Evolutionary conservation across 2,888 invertebrate genomes (phyloP), one percentile per base, ranked within the genome.

Genomic region (Drosophila subquinaria): DNA sequence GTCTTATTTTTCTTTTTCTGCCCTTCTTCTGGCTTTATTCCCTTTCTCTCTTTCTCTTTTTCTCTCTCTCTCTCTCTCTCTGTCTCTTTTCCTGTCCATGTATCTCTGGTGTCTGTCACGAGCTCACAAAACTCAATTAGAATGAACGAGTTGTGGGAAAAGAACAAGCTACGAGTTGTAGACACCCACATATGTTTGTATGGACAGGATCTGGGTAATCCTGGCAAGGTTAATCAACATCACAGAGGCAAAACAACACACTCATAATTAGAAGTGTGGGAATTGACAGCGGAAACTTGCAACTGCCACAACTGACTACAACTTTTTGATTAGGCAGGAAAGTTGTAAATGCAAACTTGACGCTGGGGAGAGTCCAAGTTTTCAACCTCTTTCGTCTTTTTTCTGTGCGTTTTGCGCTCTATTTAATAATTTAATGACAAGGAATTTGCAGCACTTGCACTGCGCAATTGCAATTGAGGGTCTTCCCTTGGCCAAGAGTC

Each of bases 371-470:
- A 36, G 20, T n/a, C 23, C 35, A 23, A 47, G 47, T 48, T 23
- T 42, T 59, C 65, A 48, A 61, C 27, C 23, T 38, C 11, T 35
- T 6, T 9, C 8, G 10, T 36, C 6, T 1, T 36, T 11, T 48
- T 10, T 17, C 10, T 30, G 5, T 48, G 36, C 33, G 17, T 40
- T 50, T 64, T 69, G 61, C 76, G 76, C 82, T 84, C 70, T 74
- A 86, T 82, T 85, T 86, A 85, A 82, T 82, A 83, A 79, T 82
- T 84, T 83, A 83, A 83, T 79, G 82, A 50, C 65, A 23, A 63
- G 65, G 55, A 76, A 69, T 73, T 79, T 70, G 61, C 15, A 9
- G 65, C 60, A 36, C 47, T 45, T 59, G 62, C 72, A 65, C 40
- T 47, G 50, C 36, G 59, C 68, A 65, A 50, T 43, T 27, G 27